phyloP scores from a whole-genome alignment of 2,888 invertebrate genomes.

The Strigamia crassipes region DNA sequence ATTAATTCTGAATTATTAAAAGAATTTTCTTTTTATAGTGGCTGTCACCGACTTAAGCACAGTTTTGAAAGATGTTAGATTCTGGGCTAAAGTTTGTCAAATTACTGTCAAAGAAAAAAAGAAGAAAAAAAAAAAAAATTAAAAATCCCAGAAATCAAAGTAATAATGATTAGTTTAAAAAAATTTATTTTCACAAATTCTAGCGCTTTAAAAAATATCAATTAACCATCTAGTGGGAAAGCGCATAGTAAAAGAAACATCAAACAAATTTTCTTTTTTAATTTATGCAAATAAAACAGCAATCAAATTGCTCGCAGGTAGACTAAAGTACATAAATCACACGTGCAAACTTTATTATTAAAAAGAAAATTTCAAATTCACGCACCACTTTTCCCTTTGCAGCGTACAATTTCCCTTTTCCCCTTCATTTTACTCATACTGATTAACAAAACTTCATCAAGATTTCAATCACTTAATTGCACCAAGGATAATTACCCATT shows the following conservation, averaged over 20 bases:
- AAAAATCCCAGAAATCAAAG: no score
- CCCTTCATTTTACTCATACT: constrained; percentile 12
- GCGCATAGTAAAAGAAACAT: no score
- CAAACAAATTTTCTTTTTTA: not conserved
- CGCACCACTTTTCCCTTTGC: not conserved
- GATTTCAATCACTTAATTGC: constrained; percentile 35
- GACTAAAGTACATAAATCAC: constrained; percentile 22
- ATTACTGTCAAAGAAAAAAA: not conserved
- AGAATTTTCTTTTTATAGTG: no score
- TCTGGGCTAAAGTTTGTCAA: not conserved
- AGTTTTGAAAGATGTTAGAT: not conserved
- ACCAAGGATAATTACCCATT: constrained; percentile 20
- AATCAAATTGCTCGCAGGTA: constrained; percentile 17
- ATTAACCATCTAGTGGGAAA: no score
- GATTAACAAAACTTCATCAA: constrained; percentile 42
- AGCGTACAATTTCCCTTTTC: not conserved
- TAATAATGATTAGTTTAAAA: no score
- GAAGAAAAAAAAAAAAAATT: no score
- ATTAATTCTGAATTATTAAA: no score
- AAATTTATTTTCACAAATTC: not conserved
- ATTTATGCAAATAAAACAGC: constrained; percentile 10
- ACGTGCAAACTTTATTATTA: constrained; percentile 19
- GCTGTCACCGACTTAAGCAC: not conserved
- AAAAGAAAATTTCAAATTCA: constrained; percentile 12
- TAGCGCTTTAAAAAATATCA: not conserved